These are phyloP conservation scores for Drosophila putrida DNA, from an alignment of 2,888 invertebrate species.

Conservation along the genomic window DNA sequence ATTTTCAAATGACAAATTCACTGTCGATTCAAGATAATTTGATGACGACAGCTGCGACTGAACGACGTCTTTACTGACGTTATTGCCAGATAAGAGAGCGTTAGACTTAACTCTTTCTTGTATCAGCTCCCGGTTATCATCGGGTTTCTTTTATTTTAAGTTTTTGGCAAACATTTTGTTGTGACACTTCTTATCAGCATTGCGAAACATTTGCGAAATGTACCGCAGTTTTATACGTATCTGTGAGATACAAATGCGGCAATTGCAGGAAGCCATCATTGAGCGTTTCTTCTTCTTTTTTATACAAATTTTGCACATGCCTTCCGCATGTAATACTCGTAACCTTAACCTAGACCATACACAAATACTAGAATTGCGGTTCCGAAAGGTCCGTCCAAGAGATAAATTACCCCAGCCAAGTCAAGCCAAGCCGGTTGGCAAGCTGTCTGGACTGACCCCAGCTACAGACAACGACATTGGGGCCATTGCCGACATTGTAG, in stretches of 20 bases:
- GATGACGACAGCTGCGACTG: constrained; percentile 38
- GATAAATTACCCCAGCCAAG: constrained; percentile 67
- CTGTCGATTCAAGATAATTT: constrained; percentile 18
- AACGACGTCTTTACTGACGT: constrained; percentile 45
- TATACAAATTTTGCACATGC: constrained; percentile 53
- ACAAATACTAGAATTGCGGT: constrained; percentile 38
- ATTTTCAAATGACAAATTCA: constrained; percentile 51
- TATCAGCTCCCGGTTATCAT: constrained; percentile 9
- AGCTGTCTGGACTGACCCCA: constrained; percentile 53
- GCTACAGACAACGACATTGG: constrained; percentile 41
- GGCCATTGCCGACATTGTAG: constrained; percentile 59
- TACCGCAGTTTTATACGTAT: constrained; percentile 58
- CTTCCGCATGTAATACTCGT: constrained; percentile 63
- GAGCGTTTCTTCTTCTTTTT: constrained; percentile 7
- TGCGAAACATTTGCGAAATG: constrained; percentile 48
- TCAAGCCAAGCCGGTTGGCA: constrained; percentile 50
- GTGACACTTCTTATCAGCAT: constrained; percentile 56
- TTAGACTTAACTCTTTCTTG: constrained; percentile 2
- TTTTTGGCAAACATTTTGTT: constrained; percentile 59
- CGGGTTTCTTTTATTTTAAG: constrained; percentile 8
- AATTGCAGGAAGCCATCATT: constrained; percentile 45
- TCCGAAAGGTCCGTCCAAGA: constrained; percentile 60
- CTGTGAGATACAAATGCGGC: constrained; percentile 77
- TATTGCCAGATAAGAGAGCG: constrained; percentile 41
- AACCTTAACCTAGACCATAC: constrained; percentile 77